These are phyloP conservation scores for Ormia ochracea DNA, from an alignment of 2,888 invertebrate species.

Conservation along the genomic window DNA sequence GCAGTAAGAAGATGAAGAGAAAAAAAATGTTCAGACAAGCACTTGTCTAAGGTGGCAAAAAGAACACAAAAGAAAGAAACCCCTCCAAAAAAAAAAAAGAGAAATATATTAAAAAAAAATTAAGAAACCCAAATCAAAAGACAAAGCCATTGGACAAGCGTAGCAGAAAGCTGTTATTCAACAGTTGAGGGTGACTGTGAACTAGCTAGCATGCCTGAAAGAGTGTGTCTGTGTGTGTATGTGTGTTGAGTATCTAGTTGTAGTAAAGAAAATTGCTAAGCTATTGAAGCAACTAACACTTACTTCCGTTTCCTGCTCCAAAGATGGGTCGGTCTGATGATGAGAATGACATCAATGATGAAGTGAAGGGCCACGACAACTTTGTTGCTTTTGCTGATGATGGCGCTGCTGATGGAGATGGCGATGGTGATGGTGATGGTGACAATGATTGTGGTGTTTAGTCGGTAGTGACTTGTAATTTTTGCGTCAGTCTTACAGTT, in stretches of 20 bases:
- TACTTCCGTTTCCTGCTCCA: constrained; percentile 62
- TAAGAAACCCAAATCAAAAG: constrained; percentile 34
- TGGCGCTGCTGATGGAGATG: background rate
- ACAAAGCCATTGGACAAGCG: constrained; percentile 33
- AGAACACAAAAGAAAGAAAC: constrained; percentile 13
- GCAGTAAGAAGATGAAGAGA: background rate
- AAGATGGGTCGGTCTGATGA: background rate
- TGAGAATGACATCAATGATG: background rate
- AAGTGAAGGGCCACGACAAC: constrained; percentile 22
- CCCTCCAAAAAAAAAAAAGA: background rate
- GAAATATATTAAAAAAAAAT: background rate
- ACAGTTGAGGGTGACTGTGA: constrained; percentile 27
- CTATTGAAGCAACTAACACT: constrained; percentile 63
- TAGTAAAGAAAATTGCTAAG: constrained; percentile 44
- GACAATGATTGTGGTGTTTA: constrained; percentile 1
- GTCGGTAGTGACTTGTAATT: constrained; percentile 36
- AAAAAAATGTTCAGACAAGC: constrained; percentile 71
- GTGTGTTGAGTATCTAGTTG: background rate
- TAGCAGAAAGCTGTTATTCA: constrained; percentile 25
- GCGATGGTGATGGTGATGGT: background rate
- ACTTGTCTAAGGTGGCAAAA: constrained; percentile 69
- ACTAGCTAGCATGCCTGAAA: too few species aligned
- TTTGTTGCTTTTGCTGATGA: background rate
- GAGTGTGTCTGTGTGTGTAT: background rate
- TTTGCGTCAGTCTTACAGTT: constrained; percentile 37